A percentile compares a stretch with the other conserved stretches of the same genome.
These are phyloP conservation scores for Sycophila texana DNA, from an alignment of 2,888 invertebrate species.

Conservation along the genomic window DNA sequence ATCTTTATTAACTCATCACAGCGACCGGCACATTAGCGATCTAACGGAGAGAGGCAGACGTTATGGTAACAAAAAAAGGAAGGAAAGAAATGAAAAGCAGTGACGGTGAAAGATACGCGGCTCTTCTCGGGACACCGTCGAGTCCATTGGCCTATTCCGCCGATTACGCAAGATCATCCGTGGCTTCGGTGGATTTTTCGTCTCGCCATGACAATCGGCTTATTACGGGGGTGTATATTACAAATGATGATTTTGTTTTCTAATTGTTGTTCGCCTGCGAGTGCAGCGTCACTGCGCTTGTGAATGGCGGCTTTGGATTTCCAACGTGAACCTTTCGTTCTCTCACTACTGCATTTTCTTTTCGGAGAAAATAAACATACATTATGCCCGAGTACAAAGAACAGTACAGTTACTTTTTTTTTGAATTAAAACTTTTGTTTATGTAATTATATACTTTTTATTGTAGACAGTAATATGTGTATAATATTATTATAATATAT, in stretches of 20 bases:
- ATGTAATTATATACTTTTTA: background rate
- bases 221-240: conserved; percentile 17
- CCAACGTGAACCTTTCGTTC: too few relatives aligned
- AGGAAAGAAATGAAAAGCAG: conserved; percentile 30
- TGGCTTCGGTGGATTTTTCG: background rate
- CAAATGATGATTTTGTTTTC: conserved; percentile 29
- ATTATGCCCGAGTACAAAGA: too few relatives aligned
- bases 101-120: background rate
- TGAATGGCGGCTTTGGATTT: too few relatives aligned
- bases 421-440: too few relatives aligned
- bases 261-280: background rate
- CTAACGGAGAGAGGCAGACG: background rate
- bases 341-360: too few relatives aligned
- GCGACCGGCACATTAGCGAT: background rate
- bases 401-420: too few relatives aligned
- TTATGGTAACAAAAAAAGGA: background rate
- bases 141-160: background rate
- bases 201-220: background rate
- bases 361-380: too few relatives aligned
- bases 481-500: too few relatives aligned
- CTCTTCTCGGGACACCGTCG: background rate
- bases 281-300: conserved; percentile 3
- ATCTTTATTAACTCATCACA: conserved; percentile 42
- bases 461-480: too few relatives aligned
- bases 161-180: background rate